phyloP scores from a whole-genome alignment of 2,113 vertebrate genomes.

The Atractosteus spatula region DNA sequence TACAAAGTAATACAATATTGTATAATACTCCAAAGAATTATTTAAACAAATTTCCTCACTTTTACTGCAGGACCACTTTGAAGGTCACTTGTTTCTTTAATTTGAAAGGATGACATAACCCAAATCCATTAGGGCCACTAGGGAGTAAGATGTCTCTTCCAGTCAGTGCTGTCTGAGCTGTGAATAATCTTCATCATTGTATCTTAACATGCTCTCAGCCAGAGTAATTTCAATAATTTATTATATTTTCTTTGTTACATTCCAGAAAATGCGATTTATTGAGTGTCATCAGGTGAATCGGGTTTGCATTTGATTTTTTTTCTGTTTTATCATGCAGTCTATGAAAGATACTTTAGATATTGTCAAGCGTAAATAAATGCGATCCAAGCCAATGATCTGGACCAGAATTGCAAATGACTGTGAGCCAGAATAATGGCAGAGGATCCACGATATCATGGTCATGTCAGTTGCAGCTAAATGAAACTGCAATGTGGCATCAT shows the following conservation, averaged over 20 bases:
- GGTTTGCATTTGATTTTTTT: background rate
- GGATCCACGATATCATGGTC: background rate
- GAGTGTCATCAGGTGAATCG: constrained; percentile 11
- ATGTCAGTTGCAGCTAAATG: background rate
- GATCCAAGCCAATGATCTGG: constrained; percentile 22
- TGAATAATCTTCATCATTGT: constrained; percentile 45
- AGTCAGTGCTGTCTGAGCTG: constrained; percentile 47
- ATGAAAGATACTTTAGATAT: constrained; percentile 23
- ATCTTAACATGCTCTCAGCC: constrained; percentile 46
- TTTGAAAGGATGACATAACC: constrained; percentile 44
- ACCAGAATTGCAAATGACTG: constrained; percentile 17
- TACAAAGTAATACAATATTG: too few species aligned
- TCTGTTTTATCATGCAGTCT: background rate
- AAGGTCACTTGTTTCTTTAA: constrained; percentile 31
- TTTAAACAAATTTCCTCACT: constrained; percentile 28
- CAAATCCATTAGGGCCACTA: constrained; percentile 52
- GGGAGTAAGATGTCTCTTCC: constrained; percentile 44
- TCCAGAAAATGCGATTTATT: background rate
- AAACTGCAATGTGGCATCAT: background rate
- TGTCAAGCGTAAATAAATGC: constrained; percentile 20
- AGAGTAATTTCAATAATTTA: constrained; percentile 54
- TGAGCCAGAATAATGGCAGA: constrained; percentile 20
- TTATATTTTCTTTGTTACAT: constrained; percentile 28
- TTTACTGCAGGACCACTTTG: constrained; percentile 8
- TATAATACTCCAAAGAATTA: too few species aligned